Conservation (phyloP, 1,140 invertebrate species). For the Drosophila azteca region DNA sequence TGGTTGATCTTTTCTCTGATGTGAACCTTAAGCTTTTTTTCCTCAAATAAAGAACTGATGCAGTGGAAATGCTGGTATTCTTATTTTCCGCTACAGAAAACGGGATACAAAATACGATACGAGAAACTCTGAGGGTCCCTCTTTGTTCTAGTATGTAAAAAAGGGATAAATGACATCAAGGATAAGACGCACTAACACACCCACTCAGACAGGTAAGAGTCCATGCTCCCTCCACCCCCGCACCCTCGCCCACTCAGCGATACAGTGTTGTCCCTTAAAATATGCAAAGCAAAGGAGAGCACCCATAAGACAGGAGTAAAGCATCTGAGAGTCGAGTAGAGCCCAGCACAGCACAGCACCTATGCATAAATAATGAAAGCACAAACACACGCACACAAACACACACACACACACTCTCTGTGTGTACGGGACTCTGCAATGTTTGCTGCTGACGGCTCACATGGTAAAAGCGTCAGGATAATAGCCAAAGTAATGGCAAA, state of each 20-base stretch:
- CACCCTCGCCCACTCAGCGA: slow-evolving; percentile 6
- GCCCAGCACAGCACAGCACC: slow-evolving; percentile 49
- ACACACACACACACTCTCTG: slow-evolving; percentile 14
- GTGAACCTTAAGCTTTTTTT: too few species aligned
- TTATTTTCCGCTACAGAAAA: not conserved
- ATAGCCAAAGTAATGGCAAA: slow-evolving; percentile 82
- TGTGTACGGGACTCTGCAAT: slow-evolving; percentile 30
- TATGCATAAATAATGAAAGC: slow-evolving; percentile 79
- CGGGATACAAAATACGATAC: slow-evolving; percentile 37
- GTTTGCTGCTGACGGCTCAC: slow-evolving; percentile 61
- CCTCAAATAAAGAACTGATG: too few species aligned
- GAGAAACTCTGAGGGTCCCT: slow-evolving; percentile 22
- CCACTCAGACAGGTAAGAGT: slow-evolving; percentile 9
- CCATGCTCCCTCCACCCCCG: too few species aligned
- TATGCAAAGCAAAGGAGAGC: slow-evolving; percentile 65
- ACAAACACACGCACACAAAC: slow-evolving; percentile 40
- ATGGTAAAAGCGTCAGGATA: slow-evolving; percentile 78
- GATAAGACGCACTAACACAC: slow-evolving; percentile 38
- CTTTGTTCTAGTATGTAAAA: slow-evolving; percentile 67
- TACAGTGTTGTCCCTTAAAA: slow-evolving; percentile 45
- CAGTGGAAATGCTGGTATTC: too few species aligned
- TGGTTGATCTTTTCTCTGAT: too few species aligned
- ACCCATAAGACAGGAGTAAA: slow-evolving; percentile 48
- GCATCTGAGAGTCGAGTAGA: not conserved
- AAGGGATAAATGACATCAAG: slow-evolving; percentile 67